These are phyloP conservation scores for Halictus ligatus DNA, from an alignment of 2,888 invertebrate genomes.

Conservation along the genomic window DNA sequence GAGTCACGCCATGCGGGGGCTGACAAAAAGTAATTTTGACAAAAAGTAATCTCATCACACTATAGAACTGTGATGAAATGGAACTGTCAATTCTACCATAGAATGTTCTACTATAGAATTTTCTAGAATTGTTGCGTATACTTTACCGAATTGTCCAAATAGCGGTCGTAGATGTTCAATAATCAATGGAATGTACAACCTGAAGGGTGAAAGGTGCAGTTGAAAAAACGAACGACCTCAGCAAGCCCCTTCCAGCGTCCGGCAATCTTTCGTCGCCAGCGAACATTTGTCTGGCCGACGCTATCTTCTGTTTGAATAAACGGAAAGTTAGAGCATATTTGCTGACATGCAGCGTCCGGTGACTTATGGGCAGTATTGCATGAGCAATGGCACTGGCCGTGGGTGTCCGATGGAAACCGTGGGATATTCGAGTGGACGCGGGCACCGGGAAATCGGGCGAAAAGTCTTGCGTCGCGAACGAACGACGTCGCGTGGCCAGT, in stretches of 20 bases:
- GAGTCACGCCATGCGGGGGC: too few species aligned
- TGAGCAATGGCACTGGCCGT: not conserved
- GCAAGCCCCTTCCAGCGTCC: not conserved
- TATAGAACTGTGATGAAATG: not conserved
- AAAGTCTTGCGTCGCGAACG: conserved; percentile 58
- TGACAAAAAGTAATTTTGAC: too few species aligned
- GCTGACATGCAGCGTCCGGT: conserved; percentile 9
- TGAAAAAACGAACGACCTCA: not conserved
- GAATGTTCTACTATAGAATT: too few species aligned
- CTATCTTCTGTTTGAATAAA: conserved; percentile 11
- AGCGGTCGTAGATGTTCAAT: too few species aligned
- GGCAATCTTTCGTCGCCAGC: not conserved
- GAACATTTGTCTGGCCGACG: not conserved
- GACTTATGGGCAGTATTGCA: conserved; percentile 4
- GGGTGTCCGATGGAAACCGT: conserved; percentile 18
- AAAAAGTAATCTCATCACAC: not conserved
- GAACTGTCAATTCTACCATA: too few species aligned
- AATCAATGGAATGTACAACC: not conserved
- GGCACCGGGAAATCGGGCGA: conserved; percentile 66
- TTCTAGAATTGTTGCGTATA: too few species aligned
- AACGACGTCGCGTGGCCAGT: conserved; percentile 69
- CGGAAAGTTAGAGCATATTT: conserved; percentile 9
- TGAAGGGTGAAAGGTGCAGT: not conserved
- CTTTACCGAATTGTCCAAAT: too few species aligned
- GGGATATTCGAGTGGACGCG: conserved; percentile 37